Percentiles rank a stretch among this genome's conserved stretches.
These are phyloP conservation scores for Amphipoea lucens DNA, from an alignment of 2,888 invertebrate genomes.

Conservation along the genomic window DNA sequence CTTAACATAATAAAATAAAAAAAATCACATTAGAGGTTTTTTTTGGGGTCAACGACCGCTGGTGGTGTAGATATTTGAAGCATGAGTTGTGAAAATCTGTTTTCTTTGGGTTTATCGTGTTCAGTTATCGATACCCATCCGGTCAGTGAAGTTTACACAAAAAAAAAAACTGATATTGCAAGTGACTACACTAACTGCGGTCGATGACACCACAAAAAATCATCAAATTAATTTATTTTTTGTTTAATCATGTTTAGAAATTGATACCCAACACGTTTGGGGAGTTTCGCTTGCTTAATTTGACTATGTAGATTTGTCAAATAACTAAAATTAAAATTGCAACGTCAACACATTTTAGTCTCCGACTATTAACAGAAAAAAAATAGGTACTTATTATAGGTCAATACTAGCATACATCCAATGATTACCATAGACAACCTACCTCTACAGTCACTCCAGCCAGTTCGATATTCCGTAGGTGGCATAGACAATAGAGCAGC, in stretches of 20 bases:
- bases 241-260: too few relatives aligned
- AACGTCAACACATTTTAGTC: background rate
- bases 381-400: background rate
- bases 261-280: background rate
- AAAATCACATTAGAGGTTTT: background rate
- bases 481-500: slow-evolving; percentile 43
- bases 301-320: background rate
- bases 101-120: too few relatives aligned
- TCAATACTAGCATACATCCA: background rate
- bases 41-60: too few relatives aligned
- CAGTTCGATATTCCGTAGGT: slow-evolving; percentile 34
- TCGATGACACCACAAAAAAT: background rate
- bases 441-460: slow-evolving; percentile 6
- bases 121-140: too few relatives aligned
- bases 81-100: too few relatives aligned
- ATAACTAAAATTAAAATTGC: background rate
- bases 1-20: background rate
- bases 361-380: background rate
- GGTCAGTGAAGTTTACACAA: too few relatives aligned
- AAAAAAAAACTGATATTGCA: background rate
- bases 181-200: background rate
- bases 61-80: too few relatives aligned
- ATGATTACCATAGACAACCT: slow-evolving; percentile 20
- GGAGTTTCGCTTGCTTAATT: background rate
- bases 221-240: too few relatives aligned